phyloP scores from a whole-genome alignment of 2,888 invertebrate genomes.

The Hermaeophaga mercurialis region DNA sequence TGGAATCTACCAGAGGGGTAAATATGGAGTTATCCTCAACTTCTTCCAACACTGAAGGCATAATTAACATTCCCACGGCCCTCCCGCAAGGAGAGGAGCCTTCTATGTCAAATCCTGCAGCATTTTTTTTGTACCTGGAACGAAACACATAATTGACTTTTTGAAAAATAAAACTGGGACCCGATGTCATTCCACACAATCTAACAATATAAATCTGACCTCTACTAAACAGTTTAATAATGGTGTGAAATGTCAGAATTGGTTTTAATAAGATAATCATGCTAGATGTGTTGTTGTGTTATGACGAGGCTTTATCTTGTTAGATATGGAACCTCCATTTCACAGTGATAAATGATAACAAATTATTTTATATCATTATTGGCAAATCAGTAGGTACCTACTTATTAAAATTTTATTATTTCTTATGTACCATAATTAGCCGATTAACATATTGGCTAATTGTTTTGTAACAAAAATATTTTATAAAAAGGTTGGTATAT shows the following conservation, averaged over 20 bases:
- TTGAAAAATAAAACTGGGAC: conserved; percentile 18
- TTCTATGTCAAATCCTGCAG: conserved; percentile 56
- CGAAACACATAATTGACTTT: conserved; percentile 31
- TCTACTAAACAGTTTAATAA: conserved; percentile 46
- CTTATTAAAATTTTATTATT: background rate
- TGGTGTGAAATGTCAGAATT: conserved; percentile 49
- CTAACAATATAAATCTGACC: conserved; percentile 51
- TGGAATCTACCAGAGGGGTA: conserved; percentile 81
- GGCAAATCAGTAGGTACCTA: background rate
- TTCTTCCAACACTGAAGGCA: conserved; percentile 56
- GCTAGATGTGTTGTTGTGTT: conserved; percentile 35
- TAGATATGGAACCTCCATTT: conserved; percentile 30
- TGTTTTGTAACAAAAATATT: too few species aligned
- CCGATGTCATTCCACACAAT: conserved; percentile 35
- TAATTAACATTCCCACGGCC: conserved; percentile 47
- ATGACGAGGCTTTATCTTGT: conserved; percentile 33
- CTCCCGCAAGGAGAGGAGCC: conserved; percentile 42
- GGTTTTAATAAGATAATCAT: conserved; percentile 55
- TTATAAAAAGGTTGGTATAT: too few species aligned
- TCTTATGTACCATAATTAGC: too few species aligned
- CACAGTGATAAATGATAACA: conserved; percentile 16
- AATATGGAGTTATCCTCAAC: conserved; percentile 68
- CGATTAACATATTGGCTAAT: too few species aligned
- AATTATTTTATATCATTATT: background rate
- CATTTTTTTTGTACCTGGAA: conserved; percentile 47